Percentiles rank a stretch among this genome's conserved stretches.
Evolutionary conservation across 1,140 invertebrate genomes (phyloP).

Genomic region (Rhyzopertha dominica): DNA sequence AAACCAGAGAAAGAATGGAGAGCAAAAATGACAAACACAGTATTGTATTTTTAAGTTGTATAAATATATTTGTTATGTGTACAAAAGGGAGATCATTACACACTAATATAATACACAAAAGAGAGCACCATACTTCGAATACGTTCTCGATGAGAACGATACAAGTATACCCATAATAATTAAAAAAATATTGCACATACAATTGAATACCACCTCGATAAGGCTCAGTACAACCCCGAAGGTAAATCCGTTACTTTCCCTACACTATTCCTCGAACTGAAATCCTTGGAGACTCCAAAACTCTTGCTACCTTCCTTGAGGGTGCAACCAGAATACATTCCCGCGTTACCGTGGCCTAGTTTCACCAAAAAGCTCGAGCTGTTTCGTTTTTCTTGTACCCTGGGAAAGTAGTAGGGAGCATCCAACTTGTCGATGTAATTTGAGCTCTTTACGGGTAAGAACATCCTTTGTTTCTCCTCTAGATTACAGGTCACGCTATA

Average conservation of each 20-base stretch:
- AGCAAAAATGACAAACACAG: no score
- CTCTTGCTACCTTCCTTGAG: slow-evolving; percentile 45
- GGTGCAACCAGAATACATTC: slow-evolving; percentile 56
- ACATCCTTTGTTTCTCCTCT: slow-evolving; percentile 41
- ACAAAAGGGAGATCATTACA: no score
- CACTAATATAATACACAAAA: no score
- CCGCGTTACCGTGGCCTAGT: slow-evolving; percentile 54
- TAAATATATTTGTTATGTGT: no score
- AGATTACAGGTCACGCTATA: slow-evolving; percentile 17
- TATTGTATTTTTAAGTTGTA: no score
- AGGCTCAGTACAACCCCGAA: slow-evolving; percentile 61
- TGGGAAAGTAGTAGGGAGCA: slow-evolving; percentile 40
- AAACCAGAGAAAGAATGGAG: no score
- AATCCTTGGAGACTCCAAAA: slow-evolving; percentile 47
- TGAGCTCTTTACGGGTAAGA: slow-evolving; percentile 37
- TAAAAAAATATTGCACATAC: slow-evolving; percentile 14
- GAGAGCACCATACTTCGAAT: no score
- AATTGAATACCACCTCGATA: slow-evolving; percentile 8
- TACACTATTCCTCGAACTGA: slow-evolving; percentile 35
- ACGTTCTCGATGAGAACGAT: no score
- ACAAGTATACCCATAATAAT: no score
- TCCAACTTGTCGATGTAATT: slow-evolving; percentile 26
- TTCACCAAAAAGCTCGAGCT: slow-evolving; percentile 55
- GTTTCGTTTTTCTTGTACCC: slow-evolving; percentile 39
- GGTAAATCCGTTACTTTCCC: slow-evolving; percentile 65